These are phyloP conservation scores for Byasa hedistus DNA, from an alignment of 2,888 invertebrate genomes.

Conservation along the genomic window DNA sequence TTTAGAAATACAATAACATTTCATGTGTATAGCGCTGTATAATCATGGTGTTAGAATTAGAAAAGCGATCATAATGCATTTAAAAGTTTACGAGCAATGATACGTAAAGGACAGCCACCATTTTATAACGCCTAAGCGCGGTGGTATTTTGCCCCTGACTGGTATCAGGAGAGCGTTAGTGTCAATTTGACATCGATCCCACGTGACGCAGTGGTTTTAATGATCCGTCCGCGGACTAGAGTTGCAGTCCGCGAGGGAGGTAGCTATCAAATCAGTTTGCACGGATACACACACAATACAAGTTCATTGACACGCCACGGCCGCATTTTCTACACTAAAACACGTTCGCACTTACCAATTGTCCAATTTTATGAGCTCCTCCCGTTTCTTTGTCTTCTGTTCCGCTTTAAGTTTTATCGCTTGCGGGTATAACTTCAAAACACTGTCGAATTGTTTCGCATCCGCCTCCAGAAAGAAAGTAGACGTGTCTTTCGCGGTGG, in stretches of 20 bases:
- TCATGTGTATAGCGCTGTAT: slow-evolving; percentile 44
- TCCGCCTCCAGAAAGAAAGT: slow-evolving; percentile 96
- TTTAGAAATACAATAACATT: slow-evolving; percentile 51
- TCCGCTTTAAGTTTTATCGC: slow-evolving; percentile 94
- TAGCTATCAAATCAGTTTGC: slow-evolving; percentile 82
- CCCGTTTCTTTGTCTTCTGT: slow-evolving; percentile 94
- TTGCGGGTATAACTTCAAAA: slow-evolving; percentile 94
- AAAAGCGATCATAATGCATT: slow-evolving; percentile 46
- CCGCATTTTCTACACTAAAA: slow-evolving; percentile 80
- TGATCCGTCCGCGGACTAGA: slow-evolving; percentile 83
- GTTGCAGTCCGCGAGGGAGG: slow-evolving; percentile 83
- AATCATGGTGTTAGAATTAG: slow-evolving; percentile 47
- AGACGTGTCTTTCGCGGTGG: slow-evolving; percentile 93
- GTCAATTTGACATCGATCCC: slow-evolving; percentile 85
- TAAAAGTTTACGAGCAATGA: slow-evolving; percentile 62
- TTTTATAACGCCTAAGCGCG: slow-evolving; percentile 79
- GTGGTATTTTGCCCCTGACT: slow-evolving; percentile 77
- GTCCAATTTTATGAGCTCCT: slow-evolving; percentile 96
- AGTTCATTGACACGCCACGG: slow-evolving; percentile 82
- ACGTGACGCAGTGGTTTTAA: slow-evolving; percentile 87
- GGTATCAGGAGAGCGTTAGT: slow-evolving; percentile 78
- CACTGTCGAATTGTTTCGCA: slow-evolving; percentile 91
- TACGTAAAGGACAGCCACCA: slow-evolving; percentile 75
- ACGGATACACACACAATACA: slow-evolving; percentile 81
- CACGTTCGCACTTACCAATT: slow-evolving; percentile 90